Evolutionary conservation across 2,113 vertebrate genomes (phyloP).

Genomic region (Gymnogyps californianus): DNA sequence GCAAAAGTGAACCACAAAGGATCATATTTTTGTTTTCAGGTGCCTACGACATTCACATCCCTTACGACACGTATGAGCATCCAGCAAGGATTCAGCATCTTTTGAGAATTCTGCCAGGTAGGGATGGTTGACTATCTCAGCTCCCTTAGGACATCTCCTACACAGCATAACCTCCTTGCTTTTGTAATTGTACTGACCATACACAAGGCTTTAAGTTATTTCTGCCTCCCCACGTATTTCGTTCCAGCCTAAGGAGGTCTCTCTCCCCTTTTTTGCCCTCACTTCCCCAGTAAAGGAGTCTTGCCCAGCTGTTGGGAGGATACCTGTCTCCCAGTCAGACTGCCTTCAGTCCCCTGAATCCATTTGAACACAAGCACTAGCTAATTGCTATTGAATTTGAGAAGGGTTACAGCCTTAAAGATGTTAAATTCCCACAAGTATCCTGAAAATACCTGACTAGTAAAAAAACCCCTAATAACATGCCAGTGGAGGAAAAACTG

Average conservation of each 20-base stretch:
- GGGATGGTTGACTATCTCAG: neutral
- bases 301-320: neutral
- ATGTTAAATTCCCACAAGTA: neutral
- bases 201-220: neutral
- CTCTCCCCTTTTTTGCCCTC: neutral
- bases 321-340: neutral
- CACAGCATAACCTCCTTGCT: neutral
- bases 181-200: neutral
- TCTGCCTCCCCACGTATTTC: neutral
- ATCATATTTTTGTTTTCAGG: neutral
- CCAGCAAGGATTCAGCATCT: neutral
- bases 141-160: neutral
- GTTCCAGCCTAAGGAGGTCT: neutral
- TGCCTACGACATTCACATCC: neutral
- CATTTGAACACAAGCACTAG: neutral
- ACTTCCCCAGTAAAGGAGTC: neutral
- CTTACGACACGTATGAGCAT: neutral
- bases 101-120: neutral
- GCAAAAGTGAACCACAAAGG: neutral
- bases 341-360: neutral
- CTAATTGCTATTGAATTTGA: neutral
- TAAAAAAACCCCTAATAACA: neutral
- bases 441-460: neutral
- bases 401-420: neutral
- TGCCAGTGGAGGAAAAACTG: fast-evolving